Conservation (phyloP, 92 coral and sea anemone species). For the Chrysogorgia sp. region DNA sequence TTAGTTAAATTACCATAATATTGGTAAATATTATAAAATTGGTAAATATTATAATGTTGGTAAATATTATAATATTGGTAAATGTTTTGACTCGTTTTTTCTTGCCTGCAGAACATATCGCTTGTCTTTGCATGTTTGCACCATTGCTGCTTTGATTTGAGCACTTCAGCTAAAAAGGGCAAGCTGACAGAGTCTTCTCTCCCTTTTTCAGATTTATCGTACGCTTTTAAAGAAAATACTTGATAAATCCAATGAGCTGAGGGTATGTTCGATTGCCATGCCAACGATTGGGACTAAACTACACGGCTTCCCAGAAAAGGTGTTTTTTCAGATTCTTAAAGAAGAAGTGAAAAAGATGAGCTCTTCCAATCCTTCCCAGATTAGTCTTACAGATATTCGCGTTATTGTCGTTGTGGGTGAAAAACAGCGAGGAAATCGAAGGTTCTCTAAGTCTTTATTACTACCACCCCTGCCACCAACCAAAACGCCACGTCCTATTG, state of each 20-base stretch:
- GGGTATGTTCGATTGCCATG: conserved; percentile 9
- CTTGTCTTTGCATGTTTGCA: too few relatives aligned
- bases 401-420: not conserved
- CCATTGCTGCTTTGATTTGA: too few relatives aligned
- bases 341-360: not conserved
- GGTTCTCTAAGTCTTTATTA: not conserved
- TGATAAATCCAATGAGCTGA: conserved; percentile 5
- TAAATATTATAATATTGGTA: too few relatives aligned
- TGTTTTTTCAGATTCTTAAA: not conserved
- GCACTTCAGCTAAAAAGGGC: too few relatives aligned
- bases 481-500: not conserved
- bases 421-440: not conserved
- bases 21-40: too few relatives aligned
- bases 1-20: too few relatives aligned
- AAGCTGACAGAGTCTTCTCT: too few relatives aligned
- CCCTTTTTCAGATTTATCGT: not conserved
- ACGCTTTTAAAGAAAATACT: not conserved
- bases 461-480: not conserved
- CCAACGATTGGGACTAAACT: conserved; percentile 18
- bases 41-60: too few relatives aligned
- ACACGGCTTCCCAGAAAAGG: not conserved
- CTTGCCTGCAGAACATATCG: too few relatives aligned
- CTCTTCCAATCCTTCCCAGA: not conserved
- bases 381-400: not conserved
- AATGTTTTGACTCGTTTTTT: too few relatives aligned